Evolutionary conservation across 2,888 invertebrate species (phyloP).

Genomic region (Patella pellucida): DNA sequence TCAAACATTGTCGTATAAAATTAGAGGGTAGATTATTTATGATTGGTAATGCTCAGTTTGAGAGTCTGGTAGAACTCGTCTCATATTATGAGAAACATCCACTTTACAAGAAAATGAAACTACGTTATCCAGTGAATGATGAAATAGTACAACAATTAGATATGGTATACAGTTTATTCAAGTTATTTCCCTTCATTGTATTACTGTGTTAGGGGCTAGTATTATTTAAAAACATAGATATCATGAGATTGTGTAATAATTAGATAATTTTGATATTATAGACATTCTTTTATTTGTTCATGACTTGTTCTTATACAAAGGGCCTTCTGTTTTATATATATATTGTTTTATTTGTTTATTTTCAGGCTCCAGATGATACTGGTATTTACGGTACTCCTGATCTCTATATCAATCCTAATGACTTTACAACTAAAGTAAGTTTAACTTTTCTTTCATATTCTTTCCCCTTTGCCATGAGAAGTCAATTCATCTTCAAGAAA

Average conservation of each 20-base stretch:
- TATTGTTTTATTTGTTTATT: conserved; percentile 11
- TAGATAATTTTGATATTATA: too few species aligned
- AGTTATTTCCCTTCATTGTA: background rate
- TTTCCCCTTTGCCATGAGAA: too few species aligned
- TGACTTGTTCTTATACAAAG: background rate
- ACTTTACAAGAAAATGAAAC: conserved; percentile 89
- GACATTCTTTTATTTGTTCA: conserved; percentile 6
- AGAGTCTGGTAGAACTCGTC: conserved; percentile 94
- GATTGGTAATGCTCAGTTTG: conserved; percentile 92
- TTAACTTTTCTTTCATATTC: background rate
- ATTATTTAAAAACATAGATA: too few species aligned
- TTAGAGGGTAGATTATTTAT: conserved; percentile 91
- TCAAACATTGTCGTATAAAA: conserved; percentile 96
- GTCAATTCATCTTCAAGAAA: too few species aligned
- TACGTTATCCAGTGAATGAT: conserved; percentile 76
- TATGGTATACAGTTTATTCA: conserved; percentile 48
- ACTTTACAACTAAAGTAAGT: conserved; percentile 80
- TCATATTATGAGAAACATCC: conserved; percentile 91
- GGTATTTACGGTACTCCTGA: conserved; percentile 59
- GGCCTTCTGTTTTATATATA: background rate
- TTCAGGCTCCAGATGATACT: conserved; percentile 61
- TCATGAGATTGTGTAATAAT: too few species aligned
- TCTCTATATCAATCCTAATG: conserved; percentile 84
- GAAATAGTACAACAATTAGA: conserved; percentile 59
- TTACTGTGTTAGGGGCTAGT: background rate